phyloP scores from a whole-genome alignment of 2,797 vertebrate species.

The Acridotheres tristis region DNA sequence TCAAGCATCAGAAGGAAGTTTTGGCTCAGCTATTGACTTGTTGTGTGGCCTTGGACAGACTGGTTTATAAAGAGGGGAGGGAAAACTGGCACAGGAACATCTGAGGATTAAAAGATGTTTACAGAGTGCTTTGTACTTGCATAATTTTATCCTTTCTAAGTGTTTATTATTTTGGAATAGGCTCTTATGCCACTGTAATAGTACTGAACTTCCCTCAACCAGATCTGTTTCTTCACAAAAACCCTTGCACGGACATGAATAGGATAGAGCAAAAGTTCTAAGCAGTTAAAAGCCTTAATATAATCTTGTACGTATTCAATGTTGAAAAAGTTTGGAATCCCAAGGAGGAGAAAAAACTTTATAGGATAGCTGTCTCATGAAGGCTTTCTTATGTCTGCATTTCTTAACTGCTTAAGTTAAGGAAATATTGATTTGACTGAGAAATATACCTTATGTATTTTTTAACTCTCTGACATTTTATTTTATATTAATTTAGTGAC shows the following conservation, averaged over 20 bases:
- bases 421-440: background rate
- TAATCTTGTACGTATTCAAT: background rate
- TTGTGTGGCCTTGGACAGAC: constrained; percentile 1
- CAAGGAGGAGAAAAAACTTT: background rate
- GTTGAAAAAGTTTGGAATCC: background rate
- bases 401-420: background rate
- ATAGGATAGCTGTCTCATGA: background rate
- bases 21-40: constrained; percentile 18
- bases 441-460: background rate
- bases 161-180: constrained; percentile 27
- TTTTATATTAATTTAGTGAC: background rate
- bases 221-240: background rate
- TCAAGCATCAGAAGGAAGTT: background rate
- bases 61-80: background rate
- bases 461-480: background rate
- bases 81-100: constrained; percentile 15
- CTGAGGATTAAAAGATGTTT: constrained; percentile 30
- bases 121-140: constrained; percentile 22
- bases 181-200: background rate
- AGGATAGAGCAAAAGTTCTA: background rate
- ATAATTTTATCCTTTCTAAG: constrained; percentile 24
- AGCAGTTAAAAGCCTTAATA: background rate
- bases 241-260: background rate
- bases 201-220: background rate
- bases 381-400: background rate